These are phyloP conservation scores for Elephas maximus DNA, from an alignment of 2,113 vertebrate genomes.

Conservation along the genomic window DNA sequence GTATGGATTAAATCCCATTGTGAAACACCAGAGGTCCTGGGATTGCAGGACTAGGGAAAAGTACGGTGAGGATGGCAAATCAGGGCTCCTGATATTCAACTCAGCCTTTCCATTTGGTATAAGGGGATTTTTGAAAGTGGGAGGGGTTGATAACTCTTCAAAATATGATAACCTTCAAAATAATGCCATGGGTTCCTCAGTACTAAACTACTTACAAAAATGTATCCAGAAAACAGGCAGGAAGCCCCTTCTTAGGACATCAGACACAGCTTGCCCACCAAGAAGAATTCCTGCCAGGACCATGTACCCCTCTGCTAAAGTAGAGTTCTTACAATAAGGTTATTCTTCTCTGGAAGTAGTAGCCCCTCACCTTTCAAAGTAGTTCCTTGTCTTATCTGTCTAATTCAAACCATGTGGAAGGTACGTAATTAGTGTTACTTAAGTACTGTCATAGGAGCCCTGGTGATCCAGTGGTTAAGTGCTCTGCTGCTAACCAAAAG, in stretches of 20 bases:
- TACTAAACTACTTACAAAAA: too few relatives aligned
- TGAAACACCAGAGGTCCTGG: not conserved
- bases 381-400: not conserved
- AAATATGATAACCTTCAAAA: not conserved
- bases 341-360: not conserved
- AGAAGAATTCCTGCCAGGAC: not conserved
- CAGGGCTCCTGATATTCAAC: rapidly evolving
- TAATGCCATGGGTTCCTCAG: not conserved
- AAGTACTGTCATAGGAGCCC: rapidly evolving
- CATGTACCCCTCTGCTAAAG: not conserved
- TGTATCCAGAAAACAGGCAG: not conserved
- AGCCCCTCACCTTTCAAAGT: not conserved
- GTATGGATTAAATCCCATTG: too few relatives aligned
- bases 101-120: not conserved
- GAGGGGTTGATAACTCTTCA: not conserved
- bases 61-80: not conserved
- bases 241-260: not conserved
- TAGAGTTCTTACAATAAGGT: rapidly evolving
- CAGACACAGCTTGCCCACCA: rapidly evolving
- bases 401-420: not conserved
- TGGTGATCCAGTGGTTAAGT: too few relatives aligned
- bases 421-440: rapidly evolving
- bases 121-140: rapidly evolving
- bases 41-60: not conserved
- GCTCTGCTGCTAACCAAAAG: too few relatives aligned